A percentile compares a stretch with the other conserved stretches of the same genome.
Conservation (phyloP, 2,888 invertebrate species). For the Hirtodrosophila trivittata region DNA sequence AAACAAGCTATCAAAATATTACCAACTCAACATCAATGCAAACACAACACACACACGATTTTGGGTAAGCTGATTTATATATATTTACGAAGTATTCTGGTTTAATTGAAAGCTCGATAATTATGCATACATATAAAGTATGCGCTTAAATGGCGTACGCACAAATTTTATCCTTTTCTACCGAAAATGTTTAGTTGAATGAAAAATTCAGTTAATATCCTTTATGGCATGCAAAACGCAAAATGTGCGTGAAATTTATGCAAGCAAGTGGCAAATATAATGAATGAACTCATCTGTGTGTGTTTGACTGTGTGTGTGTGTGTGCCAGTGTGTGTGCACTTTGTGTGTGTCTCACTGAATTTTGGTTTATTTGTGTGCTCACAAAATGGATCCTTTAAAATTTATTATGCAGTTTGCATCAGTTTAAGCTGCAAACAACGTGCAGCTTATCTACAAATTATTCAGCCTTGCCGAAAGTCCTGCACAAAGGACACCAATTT, state of each 20-base stretch:
- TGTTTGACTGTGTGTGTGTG: conserved; percentile 2
- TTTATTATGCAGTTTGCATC: conserved; percentile 13
- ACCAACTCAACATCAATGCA: no score
- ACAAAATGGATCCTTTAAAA: not conserved
- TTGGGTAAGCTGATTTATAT: no score
- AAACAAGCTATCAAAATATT: no score
- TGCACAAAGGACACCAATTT: no score
- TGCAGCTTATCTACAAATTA: not conserved
- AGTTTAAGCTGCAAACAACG: no score
- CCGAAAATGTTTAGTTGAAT: conserved; percentile 23
- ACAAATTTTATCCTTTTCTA: no score
- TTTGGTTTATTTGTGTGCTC: not conserved
- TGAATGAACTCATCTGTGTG: conserved; percentile 36
- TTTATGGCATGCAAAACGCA: conserved; percentile 16
- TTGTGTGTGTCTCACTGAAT: not conserved
- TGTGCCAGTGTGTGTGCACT: not conserved
- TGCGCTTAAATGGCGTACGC: no score
- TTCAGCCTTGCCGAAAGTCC: conserved; percentile 21
- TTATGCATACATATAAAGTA: not conserved
- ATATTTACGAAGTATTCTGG: no score
- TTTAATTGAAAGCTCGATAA: no score
- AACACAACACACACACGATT: no score
- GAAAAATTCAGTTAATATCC: conserved; percentile 32
- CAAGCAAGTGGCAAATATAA: conserved; percentile 53
- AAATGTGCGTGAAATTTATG: conserved; percentile 64